Evolutionary conservation across 2,888 invertebrate species (phyloP), one percentile per base, ranked within the genome.

Genomic region (Athrips mouffetella): DNA sequence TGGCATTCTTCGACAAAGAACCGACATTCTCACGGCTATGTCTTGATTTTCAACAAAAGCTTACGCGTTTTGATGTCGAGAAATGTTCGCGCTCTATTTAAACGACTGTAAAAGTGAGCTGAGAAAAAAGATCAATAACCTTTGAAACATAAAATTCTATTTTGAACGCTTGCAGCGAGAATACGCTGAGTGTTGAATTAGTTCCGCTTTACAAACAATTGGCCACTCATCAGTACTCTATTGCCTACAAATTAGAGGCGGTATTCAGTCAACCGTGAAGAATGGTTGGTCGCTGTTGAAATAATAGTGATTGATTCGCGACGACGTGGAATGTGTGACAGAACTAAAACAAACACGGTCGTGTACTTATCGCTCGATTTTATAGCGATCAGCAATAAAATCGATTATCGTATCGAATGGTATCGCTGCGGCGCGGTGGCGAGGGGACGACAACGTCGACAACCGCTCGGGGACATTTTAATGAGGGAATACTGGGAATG

Each of bases 401-500:
- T 83, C 80, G 80, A 82, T 82, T 80, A 80, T 76, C 66, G 71
- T 62, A 67, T 71, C 67, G 73, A 66, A 73, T n/a, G n/a, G 27
- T 8, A 27, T 27, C 27, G 27, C 55, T 51, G 39, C 33, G 13
- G 41, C 7, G 15, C 44, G 3, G 39, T 20, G 57, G 52, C 31
- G 62, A 63, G 68, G 71, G 70, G 68, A 65, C 72, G 65, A 66
- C 70, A 59, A 59, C 58, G 68, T 65, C 72, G 65, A 66, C 70
- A 59, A 59, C 58, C 70, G 71, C 69, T 69, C 60, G 67, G 76
- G 76, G 73, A 76, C 67, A 63, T 76, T 80, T 77, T 81, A 80
- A 82, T 79, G 81, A 85, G 77, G 69, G 76, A 80, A 81, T 78
- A 76, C 69, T 80, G 78, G 77, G 81, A 37, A 21, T 11, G n/a